Evolutionary conservation across 2,797 vertebrate species (phyloP), one percentile per base, ranked within the genome.

Genomic region (Pipistrellus nathusii): DNA sequence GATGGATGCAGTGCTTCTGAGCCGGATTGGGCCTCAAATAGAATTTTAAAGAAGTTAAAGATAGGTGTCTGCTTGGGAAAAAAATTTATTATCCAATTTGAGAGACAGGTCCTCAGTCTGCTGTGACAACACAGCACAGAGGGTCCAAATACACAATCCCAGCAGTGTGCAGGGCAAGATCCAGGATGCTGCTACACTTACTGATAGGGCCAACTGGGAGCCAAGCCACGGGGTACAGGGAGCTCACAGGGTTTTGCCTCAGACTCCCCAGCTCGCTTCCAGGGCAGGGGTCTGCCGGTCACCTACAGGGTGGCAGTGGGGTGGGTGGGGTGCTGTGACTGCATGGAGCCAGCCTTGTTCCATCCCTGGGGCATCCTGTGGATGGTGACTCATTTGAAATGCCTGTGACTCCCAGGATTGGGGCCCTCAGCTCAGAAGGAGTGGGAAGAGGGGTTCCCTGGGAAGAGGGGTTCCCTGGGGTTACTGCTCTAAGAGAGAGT

Each of bases 321-420:
- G 46, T 32, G 11, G 30, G 32, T 4, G 7, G 8, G 21, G 25
- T 27, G 69, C 38, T n/a, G 38, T 13, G 59, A 5, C 17, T 85
- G 20, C 15, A 11, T 13, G 38, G 62, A 53, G 35, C 5, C 73
- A 25, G 53, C 46, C 75, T 41, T 44, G 59, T 30, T 57, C 38
- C 25, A 6, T 25, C 51, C 32, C 15, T 41, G 6, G 17, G 21
- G 21, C 64, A 8, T 20, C 64, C 44, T 32, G 27, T 11, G 8
- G 35, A 35, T 8, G 38, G 41, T 0, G 55, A n/a, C 15, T 55
- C 5, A 0, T 32, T 17, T 9, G 41, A 35, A 30, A 18, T 20
- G 2, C 44, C 57, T 35, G 18, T 72, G 72, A 8, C 59, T 51
- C 64, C 68, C 6, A 5, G 6, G 13, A 15, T 27, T 1, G 0